phyloP scores from a whole-genome alignment of 1,140 invertebrate species.

The Aricia agestis region DNA sequence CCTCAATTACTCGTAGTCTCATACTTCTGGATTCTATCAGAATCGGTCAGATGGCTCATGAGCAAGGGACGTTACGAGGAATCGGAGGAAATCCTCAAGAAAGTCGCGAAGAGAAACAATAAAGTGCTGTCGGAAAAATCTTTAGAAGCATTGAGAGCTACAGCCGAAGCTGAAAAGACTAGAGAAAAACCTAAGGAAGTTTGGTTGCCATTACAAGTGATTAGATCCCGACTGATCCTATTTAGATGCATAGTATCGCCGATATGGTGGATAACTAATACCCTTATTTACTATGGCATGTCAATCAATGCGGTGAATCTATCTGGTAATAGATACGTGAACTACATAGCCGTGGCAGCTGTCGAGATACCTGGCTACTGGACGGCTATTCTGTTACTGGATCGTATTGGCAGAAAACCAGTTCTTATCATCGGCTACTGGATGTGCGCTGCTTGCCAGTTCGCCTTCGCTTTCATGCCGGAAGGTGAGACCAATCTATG shows the following conservation, averaged over 20 bases:
- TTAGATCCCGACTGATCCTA: slow-evolving; percentile 77
- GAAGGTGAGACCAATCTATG: slow-evolving; percentile 30
- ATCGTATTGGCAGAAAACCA: slow-evolving; percentile 52
- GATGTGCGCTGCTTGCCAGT: slow-evolving; percentile 59
- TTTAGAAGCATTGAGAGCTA: slow-evolving; percentile 60
- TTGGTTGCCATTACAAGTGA: slow-evolving; percentile 74
- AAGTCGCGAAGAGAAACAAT: slow-evolving; percentile 82
- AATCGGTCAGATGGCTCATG: slow-evolving; percentile 87
- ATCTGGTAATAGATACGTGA: slow-evolving; percentile 81
- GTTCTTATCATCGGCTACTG: slow-evolving; percentile 57
- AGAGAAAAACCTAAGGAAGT: slow-evolving; percentile 45
- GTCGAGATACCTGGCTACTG: slow-evolving; percentile 86
- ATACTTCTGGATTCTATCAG: slow-evolving; percentile 80
- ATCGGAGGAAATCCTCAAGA: slow-evolving; percentile 77
- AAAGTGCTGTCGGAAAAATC: slow-evolving; percentile 77
- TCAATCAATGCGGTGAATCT: slow-evolving; percentile 88
- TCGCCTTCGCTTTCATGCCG: slow-evolving; percentile 54
- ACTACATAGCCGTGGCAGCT: slow-evolving; percentile 82
- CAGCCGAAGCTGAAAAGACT: slow-evolving; percentile 49
- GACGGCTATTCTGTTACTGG: slow-evolving; percentile 56
- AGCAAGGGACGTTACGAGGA: slow-evolving; percentile 79
- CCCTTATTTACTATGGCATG: slow-evolving; percentile 88
- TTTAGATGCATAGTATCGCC: slow-evolving; percentile 80
- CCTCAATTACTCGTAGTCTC: slow-evolving; percentile 81
- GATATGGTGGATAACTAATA: slow-evolving; percentile 84